A percentile compares a stretch with the other conserved stretches of the same genome.
phyloP scores from a whole-genome alignment of 2,888 invertebrate genomes.

The Eupithecia dodoneata region DNA sequence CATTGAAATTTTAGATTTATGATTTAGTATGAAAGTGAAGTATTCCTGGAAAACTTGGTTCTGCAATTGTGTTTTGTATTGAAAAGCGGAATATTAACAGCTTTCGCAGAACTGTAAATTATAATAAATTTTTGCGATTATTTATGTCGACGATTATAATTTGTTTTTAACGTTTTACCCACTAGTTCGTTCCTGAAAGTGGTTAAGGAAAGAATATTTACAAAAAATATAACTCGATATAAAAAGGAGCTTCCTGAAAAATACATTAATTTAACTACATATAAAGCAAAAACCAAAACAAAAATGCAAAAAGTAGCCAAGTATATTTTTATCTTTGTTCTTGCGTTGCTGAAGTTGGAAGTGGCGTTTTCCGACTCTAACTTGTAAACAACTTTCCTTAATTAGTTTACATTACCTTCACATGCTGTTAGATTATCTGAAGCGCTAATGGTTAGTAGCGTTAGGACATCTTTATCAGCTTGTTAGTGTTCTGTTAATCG shows the following conservation, averaged over 20 bases:
- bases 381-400: conserved; percentile 25
- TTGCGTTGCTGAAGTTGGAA: background rate
- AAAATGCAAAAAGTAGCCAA: background rate
- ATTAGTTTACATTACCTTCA: conserved; percentile 41
- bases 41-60: background rate
- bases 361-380: background rate
- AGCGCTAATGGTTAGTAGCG: conserved; percentile 35
- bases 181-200: background rate
- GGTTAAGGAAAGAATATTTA: background rate
- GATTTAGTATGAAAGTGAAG: background rate
- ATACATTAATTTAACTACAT: no score
- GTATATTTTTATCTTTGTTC: background rate
- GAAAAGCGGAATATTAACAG: background rate
- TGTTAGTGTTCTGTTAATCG: conserved; percentile 53
- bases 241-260: no score
- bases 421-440: conserved; percentile 41
- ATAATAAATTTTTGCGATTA: background rate
- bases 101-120: background rate
- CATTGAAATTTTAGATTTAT: background rate
- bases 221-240: no score
- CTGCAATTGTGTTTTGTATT: background rate
- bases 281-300: background rate
- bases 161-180: background rate
- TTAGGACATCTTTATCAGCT: conserved; percentile 47
- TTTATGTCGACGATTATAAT: background rate